Percentiles rank a stretch among this genome's conserved stretches.
Conservation (phyloP, 2,797 vertebrate genomes). For the Chelon auratus region DNA sequence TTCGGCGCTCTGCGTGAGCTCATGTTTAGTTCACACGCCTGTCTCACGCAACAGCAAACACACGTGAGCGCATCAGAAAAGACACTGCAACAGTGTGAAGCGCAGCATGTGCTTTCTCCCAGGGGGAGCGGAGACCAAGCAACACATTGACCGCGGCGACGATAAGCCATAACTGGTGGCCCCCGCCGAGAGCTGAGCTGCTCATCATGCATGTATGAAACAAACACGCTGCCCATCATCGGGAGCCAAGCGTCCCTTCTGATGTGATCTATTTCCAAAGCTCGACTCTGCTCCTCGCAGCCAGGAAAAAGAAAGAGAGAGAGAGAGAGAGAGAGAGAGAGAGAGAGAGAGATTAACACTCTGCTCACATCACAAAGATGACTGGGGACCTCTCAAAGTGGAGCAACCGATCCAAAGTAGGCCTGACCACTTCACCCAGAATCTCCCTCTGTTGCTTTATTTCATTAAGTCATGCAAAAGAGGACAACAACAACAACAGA, state of each 20-base stretch:
- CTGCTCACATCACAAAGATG: constrained; percentile 73
- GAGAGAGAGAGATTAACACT: constrained; percentile 61
- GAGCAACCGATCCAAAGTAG: constrained; percentile 83
- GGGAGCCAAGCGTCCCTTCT: constrained; percentile 76
- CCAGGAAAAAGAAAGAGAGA: constrained; percentile 61
- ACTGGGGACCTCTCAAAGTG: constrained; percentile 83
- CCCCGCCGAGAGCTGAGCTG: constrained; percentile 66
- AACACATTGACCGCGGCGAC: constrained; percentile 63
- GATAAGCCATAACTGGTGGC: constrained; percentile 63
- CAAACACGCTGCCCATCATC: constrained; percentile 72
- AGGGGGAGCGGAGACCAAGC: constrained; percentile 44
- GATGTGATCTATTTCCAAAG: constrained; percentile 83
- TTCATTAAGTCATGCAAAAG: constrained; percentile 81
- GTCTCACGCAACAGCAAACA: constrained; percentile 60
- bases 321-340: constrained; percentile 51
- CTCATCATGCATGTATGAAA: constrained; percentile 80
- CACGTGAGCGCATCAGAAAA: constrained; percentile 41
- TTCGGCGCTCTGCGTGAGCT: constrained; percentile 36
- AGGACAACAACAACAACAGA: constrained; percentile 68
- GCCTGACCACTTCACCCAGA: constrained; percentile 76
- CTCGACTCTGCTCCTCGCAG: constrained; percentile 66
- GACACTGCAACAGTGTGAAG: constrained; percentile 60
- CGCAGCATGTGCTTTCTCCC: constrained; percentile 67
- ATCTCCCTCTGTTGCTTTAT: constrained; percentile 65
- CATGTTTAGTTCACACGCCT: constrained; percentile 42